Percentiles rank a stretch among this genome's conserved stretches.
Evolutionary conservation across 2,797 vertebrate genomes (phyloP).

Genomic region (Enteromius argenteus): DNA sequence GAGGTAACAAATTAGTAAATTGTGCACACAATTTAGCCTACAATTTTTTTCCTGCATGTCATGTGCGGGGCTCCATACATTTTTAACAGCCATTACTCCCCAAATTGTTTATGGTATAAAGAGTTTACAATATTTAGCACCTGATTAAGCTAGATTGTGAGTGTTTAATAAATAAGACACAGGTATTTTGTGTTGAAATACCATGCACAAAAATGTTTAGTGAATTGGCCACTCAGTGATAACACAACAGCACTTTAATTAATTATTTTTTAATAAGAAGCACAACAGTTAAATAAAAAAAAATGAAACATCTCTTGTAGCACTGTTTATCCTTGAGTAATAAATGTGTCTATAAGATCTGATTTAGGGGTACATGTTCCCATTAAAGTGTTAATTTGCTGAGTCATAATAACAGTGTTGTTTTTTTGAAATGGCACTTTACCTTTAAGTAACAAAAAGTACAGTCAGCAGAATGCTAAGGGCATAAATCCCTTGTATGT

Average conservation of each 20-base stretch:
- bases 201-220: neutral
- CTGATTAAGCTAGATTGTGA: neutral
- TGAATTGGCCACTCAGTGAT: neutral
- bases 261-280: neutral
- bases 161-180: neutral
- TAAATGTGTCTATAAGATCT: conserved; percentile 30
- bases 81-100: too few species aligned
- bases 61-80: too few species aligned
- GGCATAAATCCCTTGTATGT: neutral
- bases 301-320: conserved; percentile 11
- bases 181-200: neutral
- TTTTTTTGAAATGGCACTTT: neutral
- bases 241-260: neutral
- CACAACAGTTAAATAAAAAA: conserved; percentile 24
- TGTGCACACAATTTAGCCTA: too few species aligned
- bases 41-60: too few species aligned
- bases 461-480: neutral
- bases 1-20: too few species aligned
- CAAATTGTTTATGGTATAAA: neutral
- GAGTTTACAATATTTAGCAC: neutral
- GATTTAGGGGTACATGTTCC: neutral
- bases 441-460: neutral
- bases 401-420: conserved; percentile 30
- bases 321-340: conserved; percentile 19
- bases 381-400: neutral